Percentiles rank a stretch among this genome's conserved stretches.
These are phyloP conservation scores for Triplophysa yarkandensis DNA, from an alignment of 2,797 vertebrate genomes.

Conservation along the genomic window DNA sequence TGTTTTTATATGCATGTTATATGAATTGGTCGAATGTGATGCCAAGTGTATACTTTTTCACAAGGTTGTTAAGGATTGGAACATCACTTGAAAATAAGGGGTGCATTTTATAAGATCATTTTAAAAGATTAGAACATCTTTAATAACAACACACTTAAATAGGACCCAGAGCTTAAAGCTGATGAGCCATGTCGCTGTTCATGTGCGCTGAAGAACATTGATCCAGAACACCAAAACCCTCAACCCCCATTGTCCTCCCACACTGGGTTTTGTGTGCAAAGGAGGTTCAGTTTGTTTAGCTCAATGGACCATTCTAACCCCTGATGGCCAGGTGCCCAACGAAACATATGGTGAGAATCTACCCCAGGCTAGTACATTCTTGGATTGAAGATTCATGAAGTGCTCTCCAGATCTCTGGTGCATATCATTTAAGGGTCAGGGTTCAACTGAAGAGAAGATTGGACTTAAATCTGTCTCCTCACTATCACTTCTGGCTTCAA, in stretches of 20 bases:
- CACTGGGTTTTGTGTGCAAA: constrained; percentile 36
- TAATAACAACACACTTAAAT: neutral
- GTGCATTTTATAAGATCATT: neutral
- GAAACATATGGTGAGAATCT: constrained; percentile 66
- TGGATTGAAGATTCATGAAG: constrained; percentile 61
- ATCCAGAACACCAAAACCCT: constrained; percentile 33
- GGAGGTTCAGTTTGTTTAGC: constrained; percentile 70
- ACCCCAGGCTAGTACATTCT: constrained; percentile 40
- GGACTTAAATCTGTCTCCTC: constrained; percentile 61
- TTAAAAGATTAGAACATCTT: neutral
- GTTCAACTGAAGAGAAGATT: constrained; percentile 58
- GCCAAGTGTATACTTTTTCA: too few relatives aligned
- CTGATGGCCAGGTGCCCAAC: constrained; percentile 64
- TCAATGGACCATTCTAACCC: constrained; percentile 74
- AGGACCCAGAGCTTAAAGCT: constrained; percentile 4
- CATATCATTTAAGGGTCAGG: constrained; percentile 46
- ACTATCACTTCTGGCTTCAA: constrained; percentile 68
- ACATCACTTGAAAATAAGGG: neutral
- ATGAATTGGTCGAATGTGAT: too few relatives aligned
- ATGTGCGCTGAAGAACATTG: constrained; percentile 8
- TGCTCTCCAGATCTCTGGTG: constrained; percentile 44
- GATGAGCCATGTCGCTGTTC: constrained; percentile 19
- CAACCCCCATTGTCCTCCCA: constrained; percentile 14
- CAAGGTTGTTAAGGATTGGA: neutral
- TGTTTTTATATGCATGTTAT: too few relatives aligned